Evolutionary conservation across 2,113 vertebrate species (phyloP), one percentile per base, ranked within the genome.

Genomic region (Myotis brandtii): DNA sequence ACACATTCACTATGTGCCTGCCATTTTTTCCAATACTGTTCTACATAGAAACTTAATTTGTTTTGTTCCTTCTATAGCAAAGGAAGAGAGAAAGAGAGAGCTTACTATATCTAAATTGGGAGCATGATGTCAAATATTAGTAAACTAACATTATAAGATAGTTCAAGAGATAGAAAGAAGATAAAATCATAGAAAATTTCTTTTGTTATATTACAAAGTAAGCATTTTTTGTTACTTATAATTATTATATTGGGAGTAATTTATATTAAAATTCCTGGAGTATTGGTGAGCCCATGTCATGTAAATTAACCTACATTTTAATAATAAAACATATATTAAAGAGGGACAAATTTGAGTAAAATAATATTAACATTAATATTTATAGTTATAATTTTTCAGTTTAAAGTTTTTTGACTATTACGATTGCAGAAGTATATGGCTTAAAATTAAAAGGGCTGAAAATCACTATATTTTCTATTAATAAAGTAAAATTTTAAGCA

Each of bases 271-370:
- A 86, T 54, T n/a, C 3, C 17, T 79, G 1, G 4, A 3, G 6
- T 92, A 43, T n/a, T 79, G 4, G 32, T 34, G 25, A 94, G 30
- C 2, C 8, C 8, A 50, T 54, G 12, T 52, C 16, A 73, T 67
- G 0, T 54, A 91, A 80, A 16, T 72, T 86, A 48, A 86, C 2
- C 1, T 91, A 27, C 9, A 95, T 86, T 86, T 79, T 91, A 80
- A 91, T 59, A 56, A 86, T n/a, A 81, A 86, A 80, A 64, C 21
- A 59, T 62, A 34, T 96, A 17, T 37, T 82, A 59, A 83, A 52
- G 1, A 2, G 25, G 4, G 9, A 83, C 25, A 79, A 77, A 56
- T 34, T 43, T 52, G 1, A 72, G 0, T 52, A 17, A 0, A 67
- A 86, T 43, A 94, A 70, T 82, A 50, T 86, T 89, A 54, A 54